phyloP scores from a whole-genome alignment of 2,113 vertebrate species.

The Butorides virescens region DNA sequence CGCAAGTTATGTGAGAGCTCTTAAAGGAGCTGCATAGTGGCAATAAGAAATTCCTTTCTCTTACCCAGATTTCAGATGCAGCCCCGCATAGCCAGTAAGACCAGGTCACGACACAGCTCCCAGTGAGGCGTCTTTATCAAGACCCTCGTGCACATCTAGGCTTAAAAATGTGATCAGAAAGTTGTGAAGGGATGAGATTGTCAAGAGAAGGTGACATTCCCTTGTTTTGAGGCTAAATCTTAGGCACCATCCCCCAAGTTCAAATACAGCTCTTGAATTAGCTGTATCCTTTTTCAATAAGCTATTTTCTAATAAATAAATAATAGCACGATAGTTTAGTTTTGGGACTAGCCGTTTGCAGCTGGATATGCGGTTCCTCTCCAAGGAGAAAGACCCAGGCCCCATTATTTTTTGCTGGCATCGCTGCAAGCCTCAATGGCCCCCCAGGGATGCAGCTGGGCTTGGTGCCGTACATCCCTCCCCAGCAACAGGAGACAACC shows the following conservation, averaged over 20 bases:
- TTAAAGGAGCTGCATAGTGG: neutral
- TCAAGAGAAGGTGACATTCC: neutral
- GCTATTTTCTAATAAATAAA: neutral
- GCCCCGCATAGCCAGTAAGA: neutral
- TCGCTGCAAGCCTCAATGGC: neutral
- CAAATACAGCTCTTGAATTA: neutral
- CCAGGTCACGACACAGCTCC: neutral
- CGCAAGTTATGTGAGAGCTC: neutral
- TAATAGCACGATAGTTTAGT: neutral
- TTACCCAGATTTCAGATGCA: neutral
- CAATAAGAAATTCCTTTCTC: neutral
- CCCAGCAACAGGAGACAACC: neutral
- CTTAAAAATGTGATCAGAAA: neutral
- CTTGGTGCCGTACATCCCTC: neutral
- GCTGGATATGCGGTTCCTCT: neutral
- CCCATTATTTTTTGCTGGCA: neutral
- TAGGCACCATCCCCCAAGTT: neutral
- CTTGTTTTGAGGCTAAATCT: neutral
- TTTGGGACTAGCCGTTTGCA: neutral
- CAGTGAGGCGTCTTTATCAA: neutral
- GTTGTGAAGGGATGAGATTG: neutral
- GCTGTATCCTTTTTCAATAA: neutral
- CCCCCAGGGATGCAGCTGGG: neutral
- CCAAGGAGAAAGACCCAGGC: neutral
- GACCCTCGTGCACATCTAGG: accelerated